Base-by-base conservation (phyloP, 2,888 invertebrate genomes). In the Agrotis clavis region DNA sequence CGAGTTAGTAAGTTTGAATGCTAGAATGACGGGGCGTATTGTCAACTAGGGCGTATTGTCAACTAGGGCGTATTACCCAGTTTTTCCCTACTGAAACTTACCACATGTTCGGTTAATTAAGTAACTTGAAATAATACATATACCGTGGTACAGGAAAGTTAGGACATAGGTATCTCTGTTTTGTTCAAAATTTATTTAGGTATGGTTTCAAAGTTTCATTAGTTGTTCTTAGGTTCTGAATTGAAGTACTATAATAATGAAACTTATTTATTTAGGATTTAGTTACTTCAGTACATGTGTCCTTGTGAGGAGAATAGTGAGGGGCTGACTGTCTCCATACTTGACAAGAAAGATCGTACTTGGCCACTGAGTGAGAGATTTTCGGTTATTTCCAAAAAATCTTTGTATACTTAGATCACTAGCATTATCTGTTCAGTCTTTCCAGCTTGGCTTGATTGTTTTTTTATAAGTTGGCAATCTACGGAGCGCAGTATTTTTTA, bases 81-180 rank as follows among this genome's bases (percentile, higher is more conserved):
- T 35, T 35, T 9, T 35, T 1, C 35, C 35, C 64, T 48, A 56
- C 19, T 64, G 16, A 53, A n/a, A 48, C n/a, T 66, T 57, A 53
- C 45, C 48, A 70, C 65, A 47, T 59, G 59, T 63, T 63, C 18
- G 41, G 53, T 57, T 69, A 69, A 65, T 61, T 62, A 65, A n/a
- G 5, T 0, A 57, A 7, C 19, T 54, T 7, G 41, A 62, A 54
- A 62, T 76, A 60, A 60, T 53, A 50, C 45, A 48, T 14, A 11
- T 11, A 5, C 11, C 2, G 25, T 54, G 16, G 45, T 25, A 25
- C n/a, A 6, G 16, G 1, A 64, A 68, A 69, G 63, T 68, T 61
- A 47, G 14, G 1, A 35, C 4, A 21, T 21, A 25, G 25, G 25
- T 25, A 21, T 54, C 2, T 16, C 13, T 47, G 41, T 30, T 60